These are phyloP conservation scores for Zalophus californianus DNA, from an alignment of 2,797 vertebrate genomes.

Conservation along the genomic window DNA sequence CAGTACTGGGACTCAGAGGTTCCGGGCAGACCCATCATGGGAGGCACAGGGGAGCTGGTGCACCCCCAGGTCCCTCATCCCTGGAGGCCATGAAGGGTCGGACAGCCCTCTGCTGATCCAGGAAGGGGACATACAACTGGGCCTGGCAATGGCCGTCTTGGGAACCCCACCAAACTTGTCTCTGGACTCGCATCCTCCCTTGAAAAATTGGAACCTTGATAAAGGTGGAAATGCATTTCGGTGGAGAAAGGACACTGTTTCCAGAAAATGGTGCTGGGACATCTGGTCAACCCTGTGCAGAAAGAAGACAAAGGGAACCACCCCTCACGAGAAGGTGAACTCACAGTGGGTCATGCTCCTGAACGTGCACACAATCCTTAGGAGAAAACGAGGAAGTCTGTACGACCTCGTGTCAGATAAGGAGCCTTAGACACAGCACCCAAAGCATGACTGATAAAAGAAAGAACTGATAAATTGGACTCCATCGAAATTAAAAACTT, in stretches of 20 bases:
- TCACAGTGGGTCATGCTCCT: rapidly evolving
- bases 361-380: too few species aligned
- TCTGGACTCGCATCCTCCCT: background rate
- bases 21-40: background rate
- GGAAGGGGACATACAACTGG: background rate
- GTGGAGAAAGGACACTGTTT: background rate
- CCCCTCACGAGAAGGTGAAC: background rate
- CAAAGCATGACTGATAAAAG: rapidly evolving
- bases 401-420: rapidly evolving
- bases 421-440: background rate
- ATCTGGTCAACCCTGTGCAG: background rate
- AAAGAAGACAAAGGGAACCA: background rate
- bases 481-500: background rate
- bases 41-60: rapidly evolving
- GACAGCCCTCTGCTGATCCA: background rate
- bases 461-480: background rate
- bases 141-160: background rate
- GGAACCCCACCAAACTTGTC: background rate
- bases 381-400: background rate
- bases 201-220: background rate
- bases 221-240: background rate
- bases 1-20: background rate
- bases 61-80: background rate
- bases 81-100: background rate
- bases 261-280: background rate